phyloP scores from a whole-genome alignment of 2,888 invertebrate species.

The Microplitis manilae region DNA sequence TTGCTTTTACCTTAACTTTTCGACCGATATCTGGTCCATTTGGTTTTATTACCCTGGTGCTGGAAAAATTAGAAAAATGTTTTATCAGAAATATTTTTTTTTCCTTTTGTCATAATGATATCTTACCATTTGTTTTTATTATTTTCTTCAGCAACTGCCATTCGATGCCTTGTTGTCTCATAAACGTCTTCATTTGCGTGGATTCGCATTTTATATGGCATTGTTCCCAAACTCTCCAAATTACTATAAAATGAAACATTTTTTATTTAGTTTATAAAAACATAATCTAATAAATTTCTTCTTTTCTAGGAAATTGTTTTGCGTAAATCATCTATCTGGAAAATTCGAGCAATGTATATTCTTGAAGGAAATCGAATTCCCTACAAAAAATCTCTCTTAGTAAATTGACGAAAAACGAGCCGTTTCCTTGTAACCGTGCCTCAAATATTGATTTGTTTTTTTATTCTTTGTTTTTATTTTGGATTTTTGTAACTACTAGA shows the following conservation, averaged over 20 bases:
- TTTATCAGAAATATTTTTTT: slow-evolving; percentile 2
- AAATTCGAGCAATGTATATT: too few species aligned
- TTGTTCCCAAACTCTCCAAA: slow-evolving; percentile 87
- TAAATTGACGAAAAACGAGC: too few species aligned
- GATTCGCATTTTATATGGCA: slow-evolving; percentile 91
- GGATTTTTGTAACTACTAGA: too few species aligned
- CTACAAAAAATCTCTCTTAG: too few species aligned
- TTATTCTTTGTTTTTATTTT: too few species aligned
- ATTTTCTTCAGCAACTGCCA: slow-evolving; percentile 93
- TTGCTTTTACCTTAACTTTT: slow-evolving; percentile 84
- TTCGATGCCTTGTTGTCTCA: slow-evolving; percentile 91
- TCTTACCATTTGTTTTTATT: slow-evolving; percentile 92
- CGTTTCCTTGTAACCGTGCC: too few species aligned
- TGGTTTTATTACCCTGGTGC: slow-evolving; percentile 94
- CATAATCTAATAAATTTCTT: too few species aligned
- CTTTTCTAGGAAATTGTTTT: too few species aligned
- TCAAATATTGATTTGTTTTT: too few species aligned
- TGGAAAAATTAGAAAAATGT: slow-evolving; percentile 70
- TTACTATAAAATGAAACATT: slow-evolving; percentile 68
- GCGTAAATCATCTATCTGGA: too few species aligned
- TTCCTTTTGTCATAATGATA: not conserved
- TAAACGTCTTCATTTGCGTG: slow-evolving; percentile 97
- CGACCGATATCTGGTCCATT: slow-evolving; percentile 92
- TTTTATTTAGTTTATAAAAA: too few species aligned
- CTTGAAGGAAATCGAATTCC: too few species aligned